Evolutionary conservation across 2,888 invertebrate genomes (phyloP).

Genomic region (Chloromyia formosa): DNA sequence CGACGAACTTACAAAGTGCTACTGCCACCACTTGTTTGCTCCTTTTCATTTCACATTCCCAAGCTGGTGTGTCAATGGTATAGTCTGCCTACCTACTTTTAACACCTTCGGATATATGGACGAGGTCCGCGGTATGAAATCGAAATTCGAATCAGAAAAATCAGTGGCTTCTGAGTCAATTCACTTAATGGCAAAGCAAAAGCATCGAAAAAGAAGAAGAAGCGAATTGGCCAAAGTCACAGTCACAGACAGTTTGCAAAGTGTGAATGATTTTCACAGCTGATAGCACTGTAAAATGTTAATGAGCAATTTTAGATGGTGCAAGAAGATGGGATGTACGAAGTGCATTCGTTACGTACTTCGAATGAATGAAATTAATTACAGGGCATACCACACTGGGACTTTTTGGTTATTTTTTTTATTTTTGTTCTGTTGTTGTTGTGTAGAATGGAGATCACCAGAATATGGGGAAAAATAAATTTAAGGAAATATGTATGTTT

Average conservation of each 20-base stretch:
- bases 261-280: constrained; percentile 62
- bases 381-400: constrained; percentile 31
- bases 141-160: constrained; percentile 28
- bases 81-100: constrained; percentile 33
- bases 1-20: neutral
- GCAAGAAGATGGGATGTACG: constrained; percentile 60
- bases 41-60: constrained; percentile 10
- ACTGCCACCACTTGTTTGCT: constrained; percentile 18
- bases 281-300: constrained; percentile 65
- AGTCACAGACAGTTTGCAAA: constrained; percentile 20
- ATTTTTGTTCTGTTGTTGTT: neutral
- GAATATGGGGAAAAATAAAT: constrained; percentile 20
- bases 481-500: neutral
- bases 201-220: constrained; percentile 2
- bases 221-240: neutral
- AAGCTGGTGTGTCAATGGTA: constrained; percentile 18
- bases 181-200: constrained; percentile 9
- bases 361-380: constrained; percentile 43
- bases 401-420: constrained; percentile 2
- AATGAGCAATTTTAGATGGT: constrained; percentile 66
- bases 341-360: constrained; percentile 37
- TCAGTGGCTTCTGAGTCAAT: constrained; percentile 43
- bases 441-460: constrained; percentile 5
- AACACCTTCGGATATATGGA: constrained; percentile 36
- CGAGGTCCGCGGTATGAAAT: constrained; percentile 37